phyloP scores from a whole-genome alignment of 2,888 invertebrate genomes.

The Protodeltote pygarga region DNA sequence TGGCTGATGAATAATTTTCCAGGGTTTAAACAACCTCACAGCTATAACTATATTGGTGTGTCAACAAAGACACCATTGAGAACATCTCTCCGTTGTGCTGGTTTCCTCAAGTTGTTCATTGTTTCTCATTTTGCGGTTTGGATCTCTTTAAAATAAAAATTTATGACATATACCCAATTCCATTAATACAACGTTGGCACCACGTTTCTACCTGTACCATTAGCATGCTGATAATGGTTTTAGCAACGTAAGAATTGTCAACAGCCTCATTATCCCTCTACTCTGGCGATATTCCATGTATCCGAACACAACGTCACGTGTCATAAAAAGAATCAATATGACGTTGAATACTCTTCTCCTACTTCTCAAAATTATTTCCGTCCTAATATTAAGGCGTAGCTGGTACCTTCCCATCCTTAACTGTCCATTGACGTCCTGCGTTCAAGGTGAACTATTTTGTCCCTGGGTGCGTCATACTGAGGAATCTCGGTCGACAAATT shows the following conservation, averaged over 20 bases:
- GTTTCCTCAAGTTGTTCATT: too few relatives aligned
- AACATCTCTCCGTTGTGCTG: too few relatives aligned
- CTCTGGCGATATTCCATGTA: slow-evolving; percentile 12
- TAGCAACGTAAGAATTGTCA: slow-evolving; percentile 17
- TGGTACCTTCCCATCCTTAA: slow-evolving; percentile 24
- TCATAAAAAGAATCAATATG: slow-evolving; percentile 3
- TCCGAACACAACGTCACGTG: slow-evolving; percentile 1
- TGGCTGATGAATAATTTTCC: too few relatives aligned
- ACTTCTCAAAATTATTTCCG: slow-evolving; percentile 19
- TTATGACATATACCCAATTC: slow-evolving; percentile 3
- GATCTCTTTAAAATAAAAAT: slow-evolving; percentile 11
- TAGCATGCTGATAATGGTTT: slow-evolving; percentile 3
- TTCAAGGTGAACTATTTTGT: slow-evolving; percentile 42
- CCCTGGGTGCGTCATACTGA: slow-evolving; percentile 44
- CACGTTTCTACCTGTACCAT: neutral
- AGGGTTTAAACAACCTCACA: too few relatives aligned
- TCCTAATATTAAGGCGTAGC: slow-evolving; percentile 8
- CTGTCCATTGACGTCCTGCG: slow-evolving; percentile 13
- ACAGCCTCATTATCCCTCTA: slow-evolving; percentile 15
- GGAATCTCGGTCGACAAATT: slow-evolving; percentile 43
- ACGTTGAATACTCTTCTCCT: neutral
- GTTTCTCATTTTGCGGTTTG: too few relatives aligned
- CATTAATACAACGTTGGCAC: slow-evolving; percentile 14
- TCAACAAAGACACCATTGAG: too few relatives aligned
- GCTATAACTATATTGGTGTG: too few relatives aligned